Evolutionary conservation across 2,888 invertebrate genomes (phyloP), one percentile per base, ranked within the genome.

Genomic region (Amphipoea oculea): DNA sequence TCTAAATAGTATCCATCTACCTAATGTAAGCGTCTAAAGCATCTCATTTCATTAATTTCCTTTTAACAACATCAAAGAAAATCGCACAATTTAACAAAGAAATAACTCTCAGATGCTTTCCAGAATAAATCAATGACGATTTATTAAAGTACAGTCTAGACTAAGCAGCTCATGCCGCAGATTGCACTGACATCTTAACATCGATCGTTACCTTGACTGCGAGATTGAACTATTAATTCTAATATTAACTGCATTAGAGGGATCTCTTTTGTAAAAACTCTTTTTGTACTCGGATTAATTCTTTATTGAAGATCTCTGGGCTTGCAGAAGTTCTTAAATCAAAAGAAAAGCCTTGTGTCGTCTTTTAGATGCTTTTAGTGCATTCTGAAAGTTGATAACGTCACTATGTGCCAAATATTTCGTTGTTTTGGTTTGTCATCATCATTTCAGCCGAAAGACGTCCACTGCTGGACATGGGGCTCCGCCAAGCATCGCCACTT

Each of bases 151-250:
- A 79, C 51, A 65, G 63, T 69, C 84, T 80, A 82, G 82, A 82
- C 84, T 63, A n/a, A n/a, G n/a, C n/a, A 20, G 14, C 45, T 40
- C 40, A 57, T 23, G 29, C 14, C 66, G 23, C 84, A 65, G 84
- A 82, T 84, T 82, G 84, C 11, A 69, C 80, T 69, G 42, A 71
- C 51, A 80, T 65, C 57, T 66, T n/a, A 48, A 36, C 42, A 82
- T 62, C 69, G 77, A 73, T 85, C 72, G 29, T 51, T 54, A 36
- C n/a, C 20, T 66, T 42, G n/a, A 65, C 60, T 66, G 20, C 40
- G 42, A 85, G 69, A 83, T 85, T 83, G 69, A 72, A 85, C 77
- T 77, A 82, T 83, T 81, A 73, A 85, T 82, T 72, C 48, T 17
- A 40, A 12, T 70, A 17, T 29, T 77, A 81, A 66, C 45, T 65